These are phyloP conservation scores for Acanthurus lineatus DNA, from an alignment of 2,797 vertebrate genomes.

Conservation along the genomic window DNA sequence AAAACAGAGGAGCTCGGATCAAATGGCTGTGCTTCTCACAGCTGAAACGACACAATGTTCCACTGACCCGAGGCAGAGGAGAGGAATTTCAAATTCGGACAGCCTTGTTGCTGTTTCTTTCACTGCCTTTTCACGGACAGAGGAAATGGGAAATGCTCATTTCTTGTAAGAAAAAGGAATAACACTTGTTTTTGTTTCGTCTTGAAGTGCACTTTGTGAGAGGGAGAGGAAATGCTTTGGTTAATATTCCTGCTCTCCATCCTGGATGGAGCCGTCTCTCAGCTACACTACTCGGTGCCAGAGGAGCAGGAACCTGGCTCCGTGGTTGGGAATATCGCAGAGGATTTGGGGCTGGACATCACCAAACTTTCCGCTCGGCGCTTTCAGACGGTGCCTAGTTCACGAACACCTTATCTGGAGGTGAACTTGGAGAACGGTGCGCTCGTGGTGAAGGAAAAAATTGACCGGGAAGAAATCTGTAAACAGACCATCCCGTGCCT, in stretches of 20 bases:
- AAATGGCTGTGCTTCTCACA: slow-evolving; percentile 84
- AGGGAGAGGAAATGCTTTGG: slow-evolving; percentile 90
- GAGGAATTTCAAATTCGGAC: slow-evolving; percentile 73
- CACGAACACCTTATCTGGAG: slow-evolving; percentile 94
- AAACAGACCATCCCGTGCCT: slow-evolving; percentile 94
- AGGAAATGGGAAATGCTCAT: slow-evolving; percentile 75
- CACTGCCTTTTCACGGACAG: slow-evolving; percentile 77
- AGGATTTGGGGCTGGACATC: slow-evolving; percentile 98
- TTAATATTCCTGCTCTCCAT: slow-evolving; percentile 90
- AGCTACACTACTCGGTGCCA: slow-evolving; percentile 96
- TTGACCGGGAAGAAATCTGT: slow-evolving; percentile 96
- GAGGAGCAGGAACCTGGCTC: slow-evolving; percentile 98
- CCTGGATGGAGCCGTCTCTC: slow-evolving; percentile 90
- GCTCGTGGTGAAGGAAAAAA: slow-evolving; percentile 95
- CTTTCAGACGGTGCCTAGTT: slow-evolving; percentile 96
- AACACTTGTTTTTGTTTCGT: slow-evolving; percentile 61
- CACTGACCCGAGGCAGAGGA: slow-evolving; percentile 78
- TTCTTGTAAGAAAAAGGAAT: slow-evolving; percentile 77
- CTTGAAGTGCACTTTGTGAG: slow-evolving; percentile 79
- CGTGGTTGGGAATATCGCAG: slow-evolving; percentile 98
- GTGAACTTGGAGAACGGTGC: slow-evolving; percentile 97
- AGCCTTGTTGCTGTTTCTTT: slow-evolving; percentile 65
- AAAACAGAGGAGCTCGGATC: slow-evolving; percentile 81
- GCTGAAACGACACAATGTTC: slow-evolving; percentile 82
- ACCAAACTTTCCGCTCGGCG: slow-evolving; percentile 98